A percentile compares a stretch with the other conserved stretches of the same genome.
Conservation (phyloP, 2,113 vertebrate species). For the Rhabdomys dilectus region DNA sequence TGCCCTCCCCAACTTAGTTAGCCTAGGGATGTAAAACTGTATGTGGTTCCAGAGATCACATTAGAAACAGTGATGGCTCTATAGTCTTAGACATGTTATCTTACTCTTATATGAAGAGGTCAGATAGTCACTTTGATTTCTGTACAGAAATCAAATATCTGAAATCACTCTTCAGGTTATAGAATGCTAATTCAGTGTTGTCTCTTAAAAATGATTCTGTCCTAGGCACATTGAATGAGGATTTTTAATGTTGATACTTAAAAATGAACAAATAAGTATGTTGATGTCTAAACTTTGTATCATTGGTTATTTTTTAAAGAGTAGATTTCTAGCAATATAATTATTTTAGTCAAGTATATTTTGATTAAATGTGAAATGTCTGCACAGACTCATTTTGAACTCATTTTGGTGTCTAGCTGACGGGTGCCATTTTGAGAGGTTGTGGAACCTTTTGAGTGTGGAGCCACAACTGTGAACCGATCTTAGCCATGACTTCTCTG, state of each 20-base stretch:
- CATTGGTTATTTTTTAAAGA: not conserved
- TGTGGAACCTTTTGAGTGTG: not conserved
- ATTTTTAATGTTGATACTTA: not conserved
- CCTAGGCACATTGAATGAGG: not conserved
- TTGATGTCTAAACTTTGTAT: not conserved
- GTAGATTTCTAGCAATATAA: constrained; percentile 9
- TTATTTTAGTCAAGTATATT: not conserved
- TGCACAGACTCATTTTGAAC: not conserved
- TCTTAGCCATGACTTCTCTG: not conserved
- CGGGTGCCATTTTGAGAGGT: not conserved
- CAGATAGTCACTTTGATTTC: not conserved
- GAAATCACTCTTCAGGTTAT: not conserved
- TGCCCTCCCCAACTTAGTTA: not conserved
- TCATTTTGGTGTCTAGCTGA: not conserved
- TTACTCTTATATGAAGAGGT: not conserved
- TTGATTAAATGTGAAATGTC: not conserved
- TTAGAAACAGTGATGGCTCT: not conserved
- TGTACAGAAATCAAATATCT: not conserved
- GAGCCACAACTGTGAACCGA: not conserved
- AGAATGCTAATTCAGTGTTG: not conserved
- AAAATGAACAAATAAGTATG: not conserved
- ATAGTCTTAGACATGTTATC: not conserved
- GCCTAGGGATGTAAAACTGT: not conserved
- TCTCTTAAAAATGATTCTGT: not conserved
- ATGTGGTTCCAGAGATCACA: not conserved